Evolutionary conservation across 2,888 invertebrate species (phyloP).

Genomic region (Lamellibrachia columna): DNA sequence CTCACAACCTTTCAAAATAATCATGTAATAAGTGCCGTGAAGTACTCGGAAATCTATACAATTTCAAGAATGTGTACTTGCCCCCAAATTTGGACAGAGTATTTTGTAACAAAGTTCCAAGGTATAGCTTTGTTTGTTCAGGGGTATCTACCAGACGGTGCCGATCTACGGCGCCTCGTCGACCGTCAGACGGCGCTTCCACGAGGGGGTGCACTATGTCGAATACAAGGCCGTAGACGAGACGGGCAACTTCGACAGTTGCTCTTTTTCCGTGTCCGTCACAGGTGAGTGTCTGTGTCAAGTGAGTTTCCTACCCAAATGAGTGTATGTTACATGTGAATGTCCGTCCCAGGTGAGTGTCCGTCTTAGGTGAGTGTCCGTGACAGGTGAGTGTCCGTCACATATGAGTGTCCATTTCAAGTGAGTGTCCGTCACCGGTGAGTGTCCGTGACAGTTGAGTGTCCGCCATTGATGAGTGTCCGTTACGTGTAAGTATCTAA

Average conservation of each 20-base stretch:
- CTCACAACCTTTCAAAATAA: background rate
- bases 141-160: conserved; percentile 41
- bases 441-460: conserved; percentile 38
- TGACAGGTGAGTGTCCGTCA: no score
- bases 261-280: conserved; percentile 40
- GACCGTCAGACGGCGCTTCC: conserved; percentile 31
- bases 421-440: background rate
- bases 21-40: background rate
- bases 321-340: no score
- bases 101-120: background rate
- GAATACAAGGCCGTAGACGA: conserved; percentile 42
- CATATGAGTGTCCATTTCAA: background rate
- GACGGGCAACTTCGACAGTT: conserved; percentile 34
- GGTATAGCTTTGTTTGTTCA: conserved; percentile 14
- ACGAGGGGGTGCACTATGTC: conserved; percentile 37
- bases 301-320: background rate
- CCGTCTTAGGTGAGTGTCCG: no score
- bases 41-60: no score
- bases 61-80: background rate
- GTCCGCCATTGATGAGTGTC: background rate
- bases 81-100: background rate
- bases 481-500: no score
- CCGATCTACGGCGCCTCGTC: conserved; percentile 38
- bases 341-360: no score
- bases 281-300: conserved; percentile 32